A percentile compares a stretch with the other conserved stretches of the same genome.
Conservation (phyloP, 2,797 vertebrate genomes). For the Aplochiton taeniatus region DNA sequence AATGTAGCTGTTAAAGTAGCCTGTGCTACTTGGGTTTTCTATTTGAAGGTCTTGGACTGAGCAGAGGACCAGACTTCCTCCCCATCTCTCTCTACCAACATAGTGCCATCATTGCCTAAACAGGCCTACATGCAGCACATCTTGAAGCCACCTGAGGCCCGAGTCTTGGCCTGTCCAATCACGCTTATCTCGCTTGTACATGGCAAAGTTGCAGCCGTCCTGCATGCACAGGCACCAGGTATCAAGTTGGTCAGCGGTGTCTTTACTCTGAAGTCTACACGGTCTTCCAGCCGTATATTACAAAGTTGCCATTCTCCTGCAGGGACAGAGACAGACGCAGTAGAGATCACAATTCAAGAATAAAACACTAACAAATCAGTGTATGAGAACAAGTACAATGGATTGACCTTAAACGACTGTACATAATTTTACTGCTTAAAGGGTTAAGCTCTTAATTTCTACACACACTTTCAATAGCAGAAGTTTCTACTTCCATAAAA, state of each 20-base stretch:
- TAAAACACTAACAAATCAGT: no score
- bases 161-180: constrained; percentile 27
- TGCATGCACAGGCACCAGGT: constrained; percentile 31
- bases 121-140: constrained; percentile 11
- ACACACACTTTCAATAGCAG: no score
- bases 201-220: constrained; percentile 29
- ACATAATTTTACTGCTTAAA: no score
- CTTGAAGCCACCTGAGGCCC: constrained; percentile 9
- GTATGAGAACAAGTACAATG: no score
- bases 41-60: constrained; percentile 18
- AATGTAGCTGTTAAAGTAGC: neutral
- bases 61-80: constrained; percentile 34
- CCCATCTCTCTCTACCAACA: constrained; percentile 24
- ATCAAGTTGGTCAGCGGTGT: constrained; percentile 14
- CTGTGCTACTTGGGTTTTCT: neutral
- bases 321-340: neutral
- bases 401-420: no score
- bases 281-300: constrained; percentile 29
- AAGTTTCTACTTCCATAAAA: no score
- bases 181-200: constrained; percentile 28
- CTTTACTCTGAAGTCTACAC: constrained; percentile 23
- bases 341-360: neutral
- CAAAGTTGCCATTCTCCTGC: constrained; percentile 29
- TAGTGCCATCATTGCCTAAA: constrained; percentile 19
- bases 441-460: no score